phyloP scores from a whole-genome alignment of 1,140 invertebrate species.

The Cardiocondyla obscurior region DNA sequence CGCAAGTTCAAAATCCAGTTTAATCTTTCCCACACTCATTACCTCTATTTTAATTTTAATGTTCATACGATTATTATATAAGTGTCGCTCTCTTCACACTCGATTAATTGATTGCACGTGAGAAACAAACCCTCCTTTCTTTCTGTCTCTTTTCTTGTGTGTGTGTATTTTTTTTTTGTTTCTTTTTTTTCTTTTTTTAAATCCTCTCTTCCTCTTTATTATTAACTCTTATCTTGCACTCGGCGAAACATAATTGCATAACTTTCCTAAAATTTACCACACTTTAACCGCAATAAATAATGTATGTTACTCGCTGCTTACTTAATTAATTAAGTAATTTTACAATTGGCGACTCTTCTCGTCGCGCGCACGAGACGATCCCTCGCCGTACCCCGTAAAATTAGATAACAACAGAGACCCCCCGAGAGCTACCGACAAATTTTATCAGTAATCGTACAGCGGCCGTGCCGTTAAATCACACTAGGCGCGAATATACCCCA shows the following conservation, averaged over 20 bases:
- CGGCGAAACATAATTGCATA: constrained; percentile 68
- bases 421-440: constrained; percentile 20
- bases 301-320: constrained; percentile 65
- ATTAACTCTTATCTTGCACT: constrained; percentile 45
- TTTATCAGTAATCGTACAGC: constrained; percentile 41
- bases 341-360: constrained; percentile 17
- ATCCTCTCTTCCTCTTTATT: constrained; percentile 32
- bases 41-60: constrained; percentile 60
- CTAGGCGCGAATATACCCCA: not conserved
- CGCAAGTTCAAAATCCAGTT: constrained; percentile 68
- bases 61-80: constrained; percentile 62
- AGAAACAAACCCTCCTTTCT: constrained; percentile 66
- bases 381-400: constrained; percentile 64
- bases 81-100: constrained; percentile 52
- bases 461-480: not conserved
- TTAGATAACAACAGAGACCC: constrained; percentile 47
- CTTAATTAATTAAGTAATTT: constrained; percentile 66
- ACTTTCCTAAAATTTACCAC: constrained; percentile 70
- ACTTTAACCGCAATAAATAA: constrained; percentile 72
- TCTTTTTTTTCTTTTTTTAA: not conserved
- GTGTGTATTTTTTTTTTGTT: too few species aligned
- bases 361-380: constrained; percentile 52
- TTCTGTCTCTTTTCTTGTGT: constrained; percentile 18
- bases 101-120: constrained; percentile 66
- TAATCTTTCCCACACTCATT: constrained; percentile 60